A percentile compares a stretch with the other conserved stretches of the same genome.
Evolutionary conservation across 2,888 invertebrate species (phyloP).

Genomic region (Formica aserva): DNA sequence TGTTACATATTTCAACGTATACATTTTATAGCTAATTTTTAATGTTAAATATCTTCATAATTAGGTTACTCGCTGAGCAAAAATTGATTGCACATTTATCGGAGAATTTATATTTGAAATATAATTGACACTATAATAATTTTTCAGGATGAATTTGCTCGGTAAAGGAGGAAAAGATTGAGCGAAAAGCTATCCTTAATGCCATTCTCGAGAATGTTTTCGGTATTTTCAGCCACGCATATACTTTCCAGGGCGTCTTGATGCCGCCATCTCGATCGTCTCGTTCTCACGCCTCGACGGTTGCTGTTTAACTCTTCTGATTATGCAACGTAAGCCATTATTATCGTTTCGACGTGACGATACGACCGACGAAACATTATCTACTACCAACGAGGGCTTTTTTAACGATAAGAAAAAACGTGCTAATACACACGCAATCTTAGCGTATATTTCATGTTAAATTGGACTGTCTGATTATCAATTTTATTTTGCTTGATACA

Average conservation of each 20-base stretch:
- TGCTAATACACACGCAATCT: neutral
- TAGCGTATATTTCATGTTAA: neutral
- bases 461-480: neutral
- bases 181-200: slow-evolving; percentile 30
- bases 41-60: slow-evolving; percentile 30
- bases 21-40: slow-evolving; percentile 11
- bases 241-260: slow-evolving; percentile 30
- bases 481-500: neutral
- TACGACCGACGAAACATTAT: slow-evolving; percentile 11
- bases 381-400: neutral
- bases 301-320: slow-evolving; percentile 40
- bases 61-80: slow-evolving; percentile 9
- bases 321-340: slow-evolving; percentile 49
- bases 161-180: neutral
- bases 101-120: slow-evolving; percentile 9
- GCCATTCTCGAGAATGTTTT: slow-evolving; percentile 36
- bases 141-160: neutral
- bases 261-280: slow-evolving; percentile 31
- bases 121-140: neutral
- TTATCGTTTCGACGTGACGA: slow-evolving; percentile 29
- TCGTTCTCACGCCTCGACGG: slow-evolving; percentile 30
- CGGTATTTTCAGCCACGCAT: slow-evolving; percentile 27
- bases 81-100: slow-evolving; percentile 20
- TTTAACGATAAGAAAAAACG: slow-evolving; percentile 9
- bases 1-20: neutral